Evolutionary conservation across 2,797 vertebrate species (phyloP).

Genomic region (Sardinella longiceps): DNA sequence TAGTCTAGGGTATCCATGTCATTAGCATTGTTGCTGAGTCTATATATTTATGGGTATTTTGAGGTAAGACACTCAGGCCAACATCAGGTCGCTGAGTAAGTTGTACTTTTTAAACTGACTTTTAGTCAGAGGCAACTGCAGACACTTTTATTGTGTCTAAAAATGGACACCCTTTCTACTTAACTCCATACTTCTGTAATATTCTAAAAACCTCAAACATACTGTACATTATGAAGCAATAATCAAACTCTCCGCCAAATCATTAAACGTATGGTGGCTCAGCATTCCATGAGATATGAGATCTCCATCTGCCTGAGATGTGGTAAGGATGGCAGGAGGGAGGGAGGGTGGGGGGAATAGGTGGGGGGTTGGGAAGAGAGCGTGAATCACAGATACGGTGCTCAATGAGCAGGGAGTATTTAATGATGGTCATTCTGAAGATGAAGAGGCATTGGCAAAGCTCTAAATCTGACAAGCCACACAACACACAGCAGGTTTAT

Average conservation of each 20-base stretch:
- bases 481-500: slow-evolving; percentile 56
- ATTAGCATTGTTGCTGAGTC: neutral
- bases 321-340: neutral
- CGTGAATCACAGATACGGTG: slow-evolving; percentile 71
- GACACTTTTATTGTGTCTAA: neutral
- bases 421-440: slow-evolving; percentile 72
- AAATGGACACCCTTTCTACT: neutral
- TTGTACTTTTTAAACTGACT: neutral
- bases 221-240: neutral
- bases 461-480: slow-evolving; percentile 54
- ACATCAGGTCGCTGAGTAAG: neutral
- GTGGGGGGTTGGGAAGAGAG: slow-evolving; percentile 42
- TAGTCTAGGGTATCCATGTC: neutral
- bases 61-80: too few relatives aligned
- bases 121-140: neutral
- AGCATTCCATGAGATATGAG: slow-evolving; percentile 4
- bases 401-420: slow-evolving; percentile 64
- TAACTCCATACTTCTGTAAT: neutral
- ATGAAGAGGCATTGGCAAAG: slow-evolving; percentile 69
- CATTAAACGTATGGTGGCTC: slow-evolving; percentile 12
- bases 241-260: neutral
- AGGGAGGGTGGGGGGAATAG: neutral
- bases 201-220: neutral
- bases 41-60: too few relatives aligned
- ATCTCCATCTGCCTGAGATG: slow-evolving; percentile 23